phyloP scores from a whole-genome alignment of 1,140 invertebrate species.

The Sycobia sp. region DNA sequence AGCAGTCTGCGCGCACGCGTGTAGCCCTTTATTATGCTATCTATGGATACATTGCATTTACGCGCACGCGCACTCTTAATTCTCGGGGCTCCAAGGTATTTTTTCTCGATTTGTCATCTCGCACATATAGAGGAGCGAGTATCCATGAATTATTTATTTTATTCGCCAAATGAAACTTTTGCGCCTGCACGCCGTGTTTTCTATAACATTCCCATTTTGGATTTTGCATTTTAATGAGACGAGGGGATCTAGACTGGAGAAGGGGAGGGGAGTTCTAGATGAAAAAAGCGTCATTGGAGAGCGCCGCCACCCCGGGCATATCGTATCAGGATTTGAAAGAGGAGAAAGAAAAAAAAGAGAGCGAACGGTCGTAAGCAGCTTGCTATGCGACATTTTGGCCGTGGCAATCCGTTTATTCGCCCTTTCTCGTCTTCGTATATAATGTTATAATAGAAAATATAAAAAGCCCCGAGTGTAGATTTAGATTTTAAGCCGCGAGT shows the following conservation, averaged over 20 bases:
- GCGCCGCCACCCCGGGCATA: neutral
- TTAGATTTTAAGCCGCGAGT: too few species aligned
- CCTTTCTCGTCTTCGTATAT: neutral
- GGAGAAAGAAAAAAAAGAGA: too few species aligned
- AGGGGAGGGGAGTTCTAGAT: too few species aligned
- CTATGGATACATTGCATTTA: too few species aligned
- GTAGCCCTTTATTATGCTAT: too few species aligned
- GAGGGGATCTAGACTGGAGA: neutral
- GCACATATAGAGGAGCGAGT: too few species aligned
- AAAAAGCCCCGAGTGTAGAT: too few species aligned
- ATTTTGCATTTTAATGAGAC: constrained; percentile 25
- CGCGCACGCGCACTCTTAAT: neutral
- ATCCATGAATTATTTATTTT: constrained; percentile 28
- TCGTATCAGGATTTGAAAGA: constrained; percentile 1
- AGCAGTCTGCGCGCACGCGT: too few species aligned
- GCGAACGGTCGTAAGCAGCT: neutral
- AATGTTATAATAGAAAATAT: too few species aligned
- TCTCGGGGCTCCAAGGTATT: neutral
- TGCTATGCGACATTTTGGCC: too few species aligned
- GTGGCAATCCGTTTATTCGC: constrained; percentile 13
- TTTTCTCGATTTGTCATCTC: neutral
- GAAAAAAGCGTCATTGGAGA: neutral
- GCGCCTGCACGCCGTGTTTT: neutral
- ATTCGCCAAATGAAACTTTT: constrained; percentile 21
- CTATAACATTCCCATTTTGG: neutral